Conservation (phyloP, 35 echinoderm and acorn worm genomes). For the Holothuria glaberrima region DNA sequence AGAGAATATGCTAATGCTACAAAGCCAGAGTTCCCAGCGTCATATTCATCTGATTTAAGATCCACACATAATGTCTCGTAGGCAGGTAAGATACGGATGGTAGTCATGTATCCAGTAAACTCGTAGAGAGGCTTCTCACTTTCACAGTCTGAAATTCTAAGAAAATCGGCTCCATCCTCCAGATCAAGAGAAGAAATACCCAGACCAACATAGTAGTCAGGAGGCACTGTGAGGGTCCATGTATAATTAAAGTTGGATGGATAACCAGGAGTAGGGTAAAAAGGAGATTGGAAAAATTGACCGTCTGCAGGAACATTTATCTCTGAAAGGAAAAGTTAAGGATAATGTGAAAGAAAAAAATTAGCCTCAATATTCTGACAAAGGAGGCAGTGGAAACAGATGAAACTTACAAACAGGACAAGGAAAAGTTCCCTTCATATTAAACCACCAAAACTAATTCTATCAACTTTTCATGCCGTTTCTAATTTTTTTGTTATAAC, state of each 20-base stretch:
- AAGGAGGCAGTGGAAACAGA: neutral
- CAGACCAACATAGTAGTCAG: neutral
- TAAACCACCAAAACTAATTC: too few species aligned
- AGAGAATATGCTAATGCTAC: neutral
- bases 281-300: neutral
- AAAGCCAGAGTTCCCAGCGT: neutral
- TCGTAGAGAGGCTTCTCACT: neutral
- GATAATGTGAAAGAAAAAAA: neutral
- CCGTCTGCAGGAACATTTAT: neutral
- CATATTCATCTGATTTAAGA: neutral
- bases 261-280: constrained; percentile 4
- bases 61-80: neutral
- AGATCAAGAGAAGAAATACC: neutral
- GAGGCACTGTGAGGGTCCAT: neutral
- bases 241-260: neutral
- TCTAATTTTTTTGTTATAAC: too few species aligned
- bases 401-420: too few species aligned
- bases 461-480: too few species aligned
- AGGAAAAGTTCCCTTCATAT: too few species aligned
- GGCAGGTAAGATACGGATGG: neutral
- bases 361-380: neutral
- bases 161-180: neutral
- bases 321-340: neutral
- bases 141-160: neutral
- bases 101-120: neutral